Conservation (phyloP, 1,140 invertebrate genomes). For the Glossosoma conforme region DNA sequence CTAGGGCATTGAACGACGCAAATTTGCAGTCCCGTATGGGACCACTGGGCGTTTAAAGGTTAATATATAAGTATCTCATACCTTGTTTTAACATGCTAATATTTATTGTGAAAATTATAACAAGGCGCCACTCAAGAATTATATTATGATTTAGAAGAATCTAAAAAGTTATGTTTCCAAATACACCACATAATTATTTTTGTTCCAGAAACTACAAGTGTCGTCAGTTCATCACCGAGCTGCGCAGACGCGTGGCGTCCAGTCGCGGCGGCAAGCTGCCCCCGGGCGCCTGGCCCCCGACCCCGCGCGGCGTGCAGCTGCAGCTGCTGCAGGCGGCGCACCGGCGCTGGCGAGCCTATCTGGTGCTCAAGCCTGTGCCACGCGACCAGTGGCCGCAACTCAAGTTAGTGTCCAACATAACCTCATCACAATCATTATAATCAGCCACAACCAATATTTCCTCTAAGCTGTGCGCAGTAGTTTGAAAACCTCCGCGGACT, state of each 20-base stretch:
- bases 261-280: conserved; percentile 32
- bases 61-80: too few relatives aligned
- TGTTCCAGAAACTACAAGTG: conserved; percentile 68
- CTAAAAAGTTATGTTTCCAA: neutral
- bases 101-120: too few relatives aligned
- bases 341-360: conserved; percentile 80
- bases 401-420: conserved; percentile 54
- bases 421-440: too few relatives aligned
- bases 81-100: too few relatives aligned
- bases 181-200: neutral
- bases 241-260: conserved; percentile 57
- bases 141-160: too few relatives aligned
- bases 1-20: too few relatives aligned
- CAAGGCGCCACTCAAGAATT: too few relatives aligned
- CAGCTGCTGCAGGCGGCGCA: conserved; percentile 58
- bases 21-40: too few relatives aligned
- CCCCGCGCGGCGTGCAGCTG: conserved; percentile 48
- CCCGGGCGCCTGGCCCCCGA: conserved; percentile 62
- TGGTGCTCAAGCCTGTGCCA: conserved; percentile 78
- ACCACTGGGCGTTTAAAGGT: too few relatives aligned
- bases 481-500: too few relatives aligned
- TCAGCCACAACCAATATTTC: too few relatives aligned
- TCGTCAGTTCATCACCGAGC: conserved; percentile 68
- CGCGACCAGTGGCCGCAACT: conserved; percentile 82
- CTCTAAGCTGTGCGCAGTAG: too few relatives aligned